Base-by-base conservation (phyloP, 2,113 vertebrate genomes). In the Electrona antarctica region DNA sequence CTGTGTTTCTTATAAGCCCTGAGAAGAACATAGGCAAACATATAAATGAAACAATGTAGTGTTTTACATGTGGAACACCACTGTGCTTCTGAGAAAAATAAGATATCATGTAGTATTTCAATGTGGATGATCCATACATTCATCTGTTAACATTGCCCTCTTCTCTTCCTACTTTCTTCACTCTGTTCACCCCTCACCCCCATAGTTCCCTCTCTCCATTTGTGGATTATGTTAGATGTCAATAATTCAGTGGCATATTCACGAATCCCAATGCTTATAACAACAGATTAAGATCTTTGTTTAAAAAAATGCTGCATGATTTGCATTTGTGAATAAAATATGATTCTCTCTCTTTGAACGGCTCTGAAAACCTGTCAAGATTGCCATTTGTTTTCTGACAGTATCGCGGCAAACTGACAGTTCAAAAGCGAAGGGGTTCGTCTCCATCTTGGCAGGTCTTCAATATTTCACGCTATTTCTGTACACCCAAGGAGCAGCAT, bases 401-500 rank as follows among this genome's bases (percentile, higher is more conserved):
- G 79, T 81, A 88, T 83, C 77, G 73, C 59, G 12, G 81, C 45
- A 81, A 89, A 84, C 82, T 90, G 88, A 88, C 88, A 89, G 88
- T 91, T 89, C 84, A 90, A 89, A 91, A 74, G 82, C 81, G 72
- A 41, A 41, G 85, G 83, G 83, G 79, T 84, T 90, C 85, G 88
- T 90, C 88, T 90, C 89, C 86, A 88, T 90, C 90, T 90, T 91
- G 90, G 89, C 90, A 91, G 90, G 87, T 90, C 90, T 90, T 91
- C 90, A 91, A 87, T 91, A 88, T 90, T 87, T 89, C 33, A 87
- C 90, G 90, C 88, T 90, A 91, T 89, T 90, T 90, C 87, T 88
- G 90, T 87, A 85, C 82, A 85, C 81, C 50, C 41, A 78, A 79
- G 2, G 68, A 84, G 83, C 84, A 84, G 87, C 88, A 87, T 89